These are phyloP conservation scores for Celastrina argiolus DNA, from an alignment of 2,888 invertebrate species.

Conservation along the genomic window DNA sequence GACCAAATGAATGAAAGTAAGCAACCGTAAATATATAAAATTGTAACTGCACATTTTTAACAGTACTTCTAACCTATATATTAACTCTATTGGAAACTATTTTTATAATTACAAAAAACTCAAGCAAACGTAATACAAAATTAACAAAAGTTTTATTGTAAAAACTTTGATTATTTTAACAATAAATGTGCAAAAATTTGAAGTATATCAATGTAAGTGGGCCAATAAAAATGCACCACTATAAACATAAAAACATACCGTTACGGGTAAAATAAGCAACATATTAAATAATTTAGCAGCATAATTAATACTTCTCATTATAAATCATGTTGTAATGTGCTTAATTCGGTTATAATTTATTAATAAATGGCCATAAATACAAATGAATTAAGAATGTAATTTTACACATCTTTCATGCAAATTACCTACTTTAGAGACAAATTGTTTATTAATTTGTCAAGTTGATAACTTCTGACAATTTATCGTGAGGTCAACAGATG, in stretches of 20 bases:
- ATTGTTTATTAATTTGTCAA: neutral
- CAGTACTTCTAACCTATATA: slow-evolving; percentile 10
- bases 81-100: slow-evolving; percentile 16
- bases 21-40: slow-evolving; percentile 16
- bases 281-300: neutral
- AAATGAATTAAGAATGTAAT: neutral
- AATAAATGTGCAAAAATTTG: neutral
- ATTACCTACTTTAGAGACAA: neutral
- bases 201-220: neutral
- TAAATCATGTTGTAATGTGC: neutral
- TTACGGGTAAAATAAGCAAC: neutral
- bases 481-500: neutral
- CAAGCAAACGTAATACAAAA: neutral
- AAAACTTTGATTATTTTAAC: neutral
- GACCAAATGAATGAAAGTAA: neutral
- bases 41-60: slow-evolving; percentile 5
- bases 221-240: slow-evolving; percentile 5
- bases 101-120: neutral
- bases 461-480: neutral
- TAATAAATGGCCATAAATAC: neutral
- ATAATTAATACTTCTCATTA: slow-evolving; percentile 2
- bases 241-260: slow-evolving; percentile 2
- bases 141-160: neutral
- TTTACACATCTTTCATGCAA: neutral
- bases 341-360: slow-evolving; percentile 1